A percentile compares a stretch with the other conserved stretches of the same genome.
These are phyloP conservation scores for Diorhabda carinulata DNA, from an alignment of 1,140 invertebrate species.

Conservation along the genomic window DNA sequence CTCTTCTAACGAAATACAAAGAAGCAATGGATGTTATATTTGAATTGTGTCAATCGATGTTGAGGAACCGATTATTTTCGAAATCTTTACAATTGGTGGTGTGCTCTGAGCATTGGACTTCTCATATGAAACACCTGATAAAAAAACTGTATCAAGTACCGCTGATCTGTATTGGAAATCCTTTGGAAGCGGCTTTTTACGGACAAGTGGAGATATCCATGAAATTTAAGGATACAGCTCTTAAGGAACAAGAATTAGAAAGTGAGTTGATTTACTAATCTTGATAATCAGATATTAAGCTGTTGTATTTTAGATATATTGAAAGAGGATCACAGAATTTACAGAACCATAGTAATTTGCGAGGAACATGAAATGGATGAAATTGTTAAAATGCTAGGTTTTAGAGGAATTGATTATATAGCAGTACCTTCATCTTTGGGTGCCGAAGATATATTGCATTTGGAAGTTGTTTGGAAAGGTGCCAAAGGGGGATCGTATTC, in stretches of 20 bases:
- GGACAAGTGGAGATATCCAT: constrained; percentile 32
- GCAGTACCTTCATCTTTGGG: constrained; percentile 21
- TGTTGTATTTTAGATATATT: constrained; percentile 30
- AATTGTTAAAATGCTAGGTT: constrained; percentile 25
- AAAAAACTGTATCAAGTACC: constrained; percentile 33
- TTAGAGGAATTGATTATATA: constrained; percentile 31
- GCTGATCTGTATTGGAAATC: constrained; percentile 37
- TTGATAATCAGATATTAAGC: constrained; percentile 2
- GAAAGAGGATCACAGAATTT: constrained; percentile 30
- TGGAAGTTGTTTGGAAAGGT: constrained; percentile 32
- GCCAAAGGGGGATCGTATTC: constrained; percentile 29
- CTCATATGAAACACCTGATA: constrained; percentile 32
- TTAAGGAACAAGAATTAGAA: constrained; percentile 26
- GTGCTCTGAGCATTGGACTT: constrained; percentile 36
- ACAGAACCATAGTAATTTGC: constrained; percentile 39
- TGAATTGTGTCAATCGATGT: constrained; percentile 29
- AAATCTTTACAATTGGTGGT: constrained; percentile 37
- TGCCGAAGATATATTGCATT: constrained; percentile 29
- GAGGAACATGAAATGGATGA: constrained; percentile 34
- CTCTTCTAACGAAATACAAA: constrained; percentile 26
- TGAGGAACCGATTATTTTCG: constrained; percentile 20
- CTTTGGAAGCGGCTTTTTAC: constrained; percentile 41
- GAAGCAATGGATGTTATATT: constrained; percentile 30
- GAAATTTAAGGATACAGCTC: constrained; percentile 27
- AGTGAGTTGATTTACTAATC: constrained; percentile 20